phyloP scores from a whole-genome alignment of 2,113 vertebrate genomes.

The Clarias magur region DNA sequence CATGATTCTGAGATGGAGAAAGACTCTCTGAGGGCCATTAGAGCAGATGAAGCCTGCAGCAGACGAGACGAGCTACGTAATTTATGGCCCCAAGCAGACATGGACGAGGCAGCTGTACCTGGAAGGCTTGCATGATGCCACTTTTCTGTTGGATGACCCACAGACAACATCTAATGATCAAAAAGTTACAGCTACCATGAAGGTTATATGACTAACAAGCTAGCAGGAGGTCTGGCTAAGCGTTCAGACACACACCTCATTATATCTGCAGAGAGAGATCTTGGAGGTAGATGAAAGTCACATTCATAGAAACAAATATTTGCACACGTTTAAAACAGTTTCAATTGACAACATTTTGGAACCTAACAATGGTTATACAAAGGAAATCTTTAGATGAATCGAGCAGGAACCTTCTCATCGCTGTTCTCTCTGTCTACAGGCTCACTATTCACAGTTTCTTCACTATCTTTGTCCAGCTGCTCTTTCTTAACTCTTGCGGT shows the following conservation, averaged over 20 bases:
- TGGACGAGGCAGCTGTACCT: conserved; percentile 40
- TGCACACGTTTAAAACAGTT: not conserved
- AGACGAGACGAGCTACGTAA: conserved; percentile 31
- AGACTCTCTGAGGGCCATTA: conserved; percentile 50
- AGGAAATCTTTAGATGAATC: not conserved
- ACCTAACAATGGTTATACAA: not conserved
- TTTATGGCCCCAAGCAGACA: conserved; percentile 36
- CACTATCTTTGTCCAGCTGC: conserved; percentile 52
- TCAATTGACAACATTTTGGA: not conserved
- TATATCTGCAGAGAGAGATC: conserved; percentile 30
- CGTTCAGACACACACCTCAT: conserved; percentile 35
- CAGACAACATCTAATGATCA: conserved; percentile 24
- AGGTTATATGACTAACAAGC: conserved; percentile 34
- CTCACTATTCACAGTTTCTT: conserved; percentile 52
- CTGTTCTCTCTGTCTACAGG: conserved; percentile 43
- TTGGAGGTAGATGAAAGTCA: conserved; percentile 27
- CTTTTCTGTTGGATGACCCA: conserved; percentile 20
- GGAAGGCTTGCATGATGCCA: conserved; percentile 15
- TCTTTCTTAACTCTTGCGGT: conserved; percentile 26
- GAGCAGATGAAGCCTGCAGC: conserved; percentile 41
- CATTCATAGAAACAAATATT: not conserved
- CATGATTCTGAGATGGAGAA: conserved; percentile 47
- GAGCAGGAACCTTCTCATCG: conserved; percentile 29
- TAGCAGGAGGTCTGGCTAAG: conserved; percentile 29
- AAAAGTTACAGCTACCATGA: conserved; percentile 20